Evolutionary conservation across 2,797 vertebrate genomes (phyloP).

Genomic region (Pteropus rufus): DNA sequence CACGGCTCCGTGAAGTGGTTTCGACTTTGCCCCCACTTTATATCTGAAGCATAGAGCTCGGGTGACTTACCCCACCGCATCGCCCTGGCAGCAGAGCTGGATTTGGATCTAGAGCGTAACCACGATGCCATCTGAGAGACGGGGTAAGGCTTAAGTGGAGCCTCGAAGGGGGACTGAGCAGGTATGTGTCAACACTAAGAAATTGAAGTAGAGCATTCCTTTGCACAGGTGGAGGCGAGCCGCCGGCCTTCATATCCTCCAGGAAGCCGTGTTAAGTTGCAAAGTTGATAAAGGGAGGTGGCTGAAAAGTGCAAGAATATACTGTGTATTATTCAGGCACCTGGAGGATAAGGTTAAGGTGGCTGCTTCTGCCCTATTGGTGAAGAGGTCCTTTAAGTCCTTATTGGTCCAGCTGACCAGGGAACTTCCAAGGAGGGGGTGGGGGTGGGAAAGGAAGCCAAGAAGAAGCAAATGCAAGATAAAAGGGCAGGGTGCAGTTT

Average conservation of each 20-base stretch:
- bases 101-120: background rate
- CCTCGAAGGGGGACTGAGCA: background rate
- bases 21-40: no score
- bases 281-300: background rate
- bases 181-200: background rate
- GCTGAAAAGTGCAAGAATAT: accelerated
- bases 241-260: background rate
- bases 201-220: background rate
- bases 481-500: background rate
- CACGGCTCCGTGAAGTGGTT: background rate
- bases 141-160: background rate
- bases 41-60: background rate
- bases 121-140: background rate
- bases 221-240: no score
- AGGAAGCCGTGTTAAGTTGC: background rate
- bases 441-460: background rate
- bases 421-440: background rate
- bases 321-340: background rate
- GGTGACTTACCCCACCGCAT: background rate
- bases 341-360: background rate
- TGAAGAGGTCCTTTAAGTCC: background rate
- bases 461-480: background rate
- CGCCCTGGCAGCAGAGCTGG: background rate
- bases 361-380: background rate
- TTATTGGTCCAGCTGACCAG: background rate